Evolutionary conservation across 2,888 invertebrate species (phyloP), one percentile per base, ranked within the genome.

Genomic region (Sycophila texana): DNA sequence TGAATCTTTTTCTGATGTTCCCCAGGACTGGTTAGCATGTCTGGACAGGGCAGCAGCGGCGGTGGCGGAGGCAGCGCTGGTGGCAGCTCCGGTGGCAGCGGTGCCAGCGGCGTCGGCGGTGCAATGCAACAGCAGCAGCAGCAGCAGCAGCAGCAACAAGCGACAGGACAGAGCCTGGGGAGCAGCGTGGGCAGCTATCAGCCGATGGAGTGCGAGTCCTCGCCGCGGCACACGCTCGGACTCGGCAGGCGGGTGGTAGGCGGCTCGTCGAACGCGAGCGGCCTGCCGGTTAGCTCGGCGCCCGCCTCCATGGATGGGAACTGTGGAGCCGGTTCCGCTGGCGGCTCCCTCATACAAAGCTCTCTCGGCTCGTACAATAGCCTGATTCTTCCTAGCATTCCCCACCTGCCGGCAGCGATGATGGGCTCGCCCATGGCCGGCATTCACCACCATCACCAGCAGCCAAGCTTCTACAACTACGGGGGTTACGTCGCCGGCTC

Each of bases 191-290:
- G 86, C 84, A 87, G 88, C 86, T 87, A 90, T 85, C 92, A 92
- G 83, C 94, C 95, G 84, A 96, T 96, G 95, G 96, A 96, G 87
- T 96, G 96, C 92, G 95, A 95, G 89, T 94, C 94, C 83, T 94
- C 94, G 74, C 92, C 92, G 80, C 91, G 92, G 83, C 90, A 90
- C 84, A 86, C 87, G 82, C 87, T 86, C 0, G 85, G 85, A 82
- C 83, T 84, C 72, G 84, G 84, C 74, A 83, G 88, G 81, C 89
- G 89, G 83, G 84, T 84, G 77, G 82, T 84, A 67, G 76, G 82
- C 81, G 85, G 51, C 49, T 53, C 55, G 16, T 63, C 47, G 7
- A 30, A 30, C 63, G 10, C 55, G 39, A 39, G 39, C 39, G 39
- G 39, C 10, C 39, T 39, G 55, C 70, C 66, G 10, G 14, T 58